Evolutionary conservation across 1,140 invertebrate genomes (phyloP).

Genomic region (Plutomurus gul): DNA sequence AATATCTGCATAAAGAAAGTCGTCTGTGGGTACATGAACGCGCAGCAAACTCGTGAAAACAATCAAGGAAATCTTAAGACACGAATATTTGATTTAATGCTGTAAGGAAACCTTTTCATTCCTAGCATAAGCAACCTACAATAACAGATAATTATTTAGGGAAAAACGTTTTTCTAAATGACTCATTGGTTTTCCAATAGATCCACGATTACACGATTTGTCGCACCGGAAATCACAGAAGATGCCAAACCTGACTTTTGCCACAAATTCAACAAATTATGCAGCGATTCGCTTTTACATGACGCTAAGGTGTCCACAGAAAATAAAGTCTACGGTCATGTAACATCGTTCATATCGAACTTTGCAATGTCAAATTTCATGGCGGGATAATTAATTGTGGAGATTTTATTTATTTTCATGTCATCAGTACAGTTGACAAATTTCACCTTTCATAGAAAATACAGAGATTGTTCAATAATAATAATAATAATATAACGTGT

Average conservation of each 20-base stretch:
- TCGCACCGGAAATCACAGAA: slow-evolving; percentile 47
- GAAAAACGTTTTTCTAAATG: too few relatives aligned
- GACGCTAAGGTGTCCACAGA: slow-evolving; percentile 46
- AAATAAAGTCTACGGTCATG: slow-evolving; percentile 48
- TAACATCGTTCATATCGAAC: slow-evolving; percentile 40
- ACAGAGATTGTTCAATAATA: too few relatives aligned
- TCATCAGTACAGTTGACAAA: not conserved
- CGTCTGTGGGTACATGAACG: slow-evolving; percentile 43
- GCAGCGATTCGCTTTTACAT: slow-evolving; percentile 45
- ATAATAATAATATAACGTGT: too few relatives aligned
- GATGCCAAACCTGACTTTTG: slow-evolving; percentile 22
- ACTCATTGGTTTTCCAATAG: slow-evolving; percentile 29
- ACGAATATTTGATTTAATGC: slow-evolving; percentile 49
- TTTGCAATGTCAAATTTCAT: slow-evolving; percentile 39
- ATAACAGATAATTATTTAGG: not conserved
- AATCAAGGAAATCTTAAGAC: not conserved
- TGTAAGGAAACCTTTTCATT: slow-evolving; percentile 34
- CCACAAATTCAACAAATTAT: slow-evolving; percentile 45
- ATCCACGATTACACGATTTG: slow-evolving; percentile 41
- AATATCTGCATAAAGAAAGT: slow-evolving; percentile 51
- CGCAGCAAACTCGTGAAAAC: slow-evolving; percentile 29
- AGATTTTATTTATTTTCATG: not conserved
- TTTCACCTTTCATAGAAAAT: too few relatives aligned
- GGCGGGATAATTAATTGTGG: not conserved
- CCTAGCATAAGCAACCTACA: not conserved